Evolutionary conservation across 1,140 invertebrate genomes (phyloP).

Genomic region (Trissolcus basalis): DNA sequence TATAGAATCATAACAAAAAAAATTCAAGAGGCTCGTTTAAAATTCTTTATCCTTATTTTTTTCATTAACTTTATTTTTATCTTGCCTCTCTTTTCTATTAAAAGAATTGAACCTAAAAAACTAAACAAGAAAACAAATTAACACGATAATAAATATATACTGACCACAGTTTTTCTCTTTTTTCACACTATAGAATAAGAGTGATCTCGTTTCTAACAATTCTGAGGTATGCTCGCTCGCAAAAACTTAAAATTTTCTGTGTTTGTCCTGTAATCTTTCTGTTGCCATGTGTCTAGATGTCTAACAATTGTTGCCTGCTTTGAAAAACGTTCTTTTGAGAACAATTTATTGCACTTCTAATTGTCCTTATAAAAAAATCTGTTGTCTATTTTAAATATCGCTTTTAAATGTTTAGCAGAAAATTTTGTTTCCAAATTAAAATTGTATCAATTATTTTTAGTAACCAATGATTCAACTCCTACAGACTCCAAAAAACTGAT

Average conservation of each 20-base stretch:
- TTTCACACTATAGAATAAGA: conserved; percentile 63
- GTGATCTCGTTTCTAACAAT: conserved; percentile 63
- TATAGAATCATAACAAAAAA: conserved; percentile 5
- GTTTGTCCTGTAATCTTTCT: conserved; percentile 11
- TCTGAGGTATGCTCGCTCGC: conserved; percentile 62
- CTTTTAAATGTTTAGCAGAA: too few relatives aligned
- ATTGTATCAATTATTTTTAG: conserved; percentile 29
- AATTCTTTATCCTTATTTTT: too few relatives aligned
- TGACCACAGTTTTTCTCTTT: conserved; percentile 57
- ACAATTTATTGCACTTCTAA: too few relatives aligned
- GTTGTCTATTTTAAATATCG: too few relatives aligned
- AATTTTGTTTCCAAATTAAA: too few relatives aligned
- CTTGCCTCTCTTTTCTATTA: not conserved
- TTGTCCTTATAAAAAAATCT: too few relatives aligned
- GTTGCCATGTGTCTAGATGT: not conserved
- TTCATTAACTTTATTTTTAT: too few relatives aligned
- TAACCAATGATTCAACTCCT: conserved; percentile 62
- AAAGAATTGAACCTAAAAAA: not conserved
- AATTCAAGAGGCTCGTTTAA: too few relatives aligned
- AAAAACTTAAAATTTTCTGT: conserved; percentile 17
- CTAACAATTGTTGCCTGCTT: not conserved
- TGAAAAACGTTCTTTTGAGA: not conserved
- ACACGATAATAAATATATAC: conserved; percentile 14
- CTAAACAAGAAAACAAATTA: not conserved
- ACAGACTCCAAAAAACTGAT: conserved; percentile 63